A percentile compares a stretch with the other conserved stretches of the same genome.
Evolutionary conservation across 2,113 vertebrate genomes (phyloP).

Genomic region (Corythornis cristatus): DNA sequence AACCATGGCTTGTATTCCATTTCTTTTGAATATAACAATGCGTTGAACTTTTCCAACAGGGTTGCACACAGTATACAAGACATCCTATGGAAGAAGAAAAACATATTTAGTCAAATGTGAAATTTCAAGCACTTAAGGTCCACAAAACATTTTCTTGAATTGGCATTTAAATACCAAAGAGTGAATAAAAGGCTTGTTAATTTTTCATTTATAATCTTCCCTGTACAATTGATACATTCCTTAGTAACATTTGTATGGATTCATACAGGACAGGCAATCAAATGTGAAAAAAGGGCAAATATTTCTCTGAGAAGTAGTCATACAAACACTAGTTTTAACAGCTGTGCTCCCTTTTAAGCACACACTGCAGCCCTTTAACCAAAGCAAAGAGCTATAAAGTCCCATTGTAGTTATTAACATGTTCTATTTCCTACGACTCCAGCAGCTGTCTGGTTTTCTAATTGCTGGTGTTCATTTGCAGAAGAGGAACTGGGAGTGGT

Average conservation of each 20-base stretch:
- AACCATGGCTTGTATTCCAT: slow-evolving; percentile 97
- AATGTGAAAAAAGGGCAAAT: background rate
- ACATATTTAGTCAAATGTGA: background rate
- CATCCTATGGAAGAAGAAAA: slow-evolving; percentile 79
- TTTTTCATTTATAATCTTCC: background rate
- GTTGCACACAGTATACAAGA: slow-evolving; percentile 92
- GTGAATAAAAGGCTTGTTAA: background rate
- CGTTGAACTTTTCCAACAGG: slow-evolving; percentile 90
- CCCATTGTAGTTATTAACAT: background rate
- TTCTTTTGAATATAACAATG: slow-evolving; percentile 97
- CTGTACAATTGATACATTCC: background rate
- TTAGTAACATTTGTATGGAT: background rate
- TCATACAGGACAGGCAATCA: background rate
- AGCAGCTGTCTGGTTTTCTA: background rate
- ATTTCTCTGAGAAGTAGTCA: background rate
- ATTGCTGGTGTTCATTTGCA: background rate
- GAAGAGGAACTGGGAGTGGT: fast-evolving
- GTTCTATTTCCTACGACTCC: background rate
- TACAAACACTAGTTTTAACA: background rate
- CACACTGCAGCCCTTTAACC: background rate
- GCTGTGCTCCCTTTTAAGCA: background rate
- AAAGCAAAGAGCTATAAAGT: background rate
- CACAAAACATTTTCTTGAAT: background rate
- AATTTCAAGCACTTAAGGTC: background rate
- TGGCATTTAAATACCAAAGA: background rate